These are phyloP conservation scores for Lithophane socia DNA, from an alignment of 2,888 invertebrate species.

Conservation along the genomic window DNA sequence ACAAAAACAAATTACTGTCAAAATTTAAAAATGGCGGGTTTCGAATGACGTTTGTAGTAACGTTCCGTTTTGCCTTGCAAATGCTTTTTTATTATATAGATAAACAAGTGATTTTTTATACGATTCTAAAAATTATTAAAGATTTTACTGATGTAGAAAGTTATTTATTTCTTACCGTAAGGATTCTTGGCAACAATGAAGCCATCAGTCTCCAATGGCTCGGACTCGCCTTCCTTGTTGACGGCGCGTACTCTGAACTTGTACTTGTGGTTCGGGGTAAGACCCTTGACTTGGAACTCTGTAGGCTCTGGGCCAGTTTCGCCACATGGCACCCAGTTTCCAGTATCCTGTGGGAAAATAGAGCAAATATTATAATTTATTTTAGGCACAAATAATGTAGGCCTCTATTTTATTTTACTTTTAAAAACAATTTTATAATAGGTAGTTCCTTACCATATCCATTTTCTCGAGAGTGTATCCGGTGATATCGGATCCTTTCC, in stretches of 20 bases:
- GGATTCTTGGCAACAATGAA: constrained; percentile 98
- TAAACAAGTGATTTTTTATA: neutral
- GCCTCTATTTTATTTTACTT: no score
- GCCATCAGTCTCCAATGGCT: constrained; percentile 97
- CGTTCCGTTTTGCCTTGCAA: constrained; percentile 28
- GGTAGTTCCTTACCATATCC: constrained; percentile 92
- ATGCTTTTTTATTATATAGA: no score
- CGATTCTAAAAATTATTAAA: neutral
- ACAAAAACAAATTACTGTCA: constrained; percentile 63
- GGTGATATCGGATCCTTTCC: constrained; percentile 96
- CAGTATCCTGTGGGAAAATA: constrained; percentile 92
- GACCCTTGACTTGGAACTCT: constrained; percentile 95
- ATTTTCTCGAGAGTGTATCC: constrained; percentile 98
- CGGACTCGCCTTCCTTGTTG: constrained; percentile 99
- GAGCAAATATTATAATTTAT: neutral
- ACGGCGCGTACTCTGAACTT: constrained; percentile 99
- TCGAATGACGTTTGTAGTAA: constrained; percentile 5
- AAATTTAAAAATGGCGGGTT: constrained; percentile 52
- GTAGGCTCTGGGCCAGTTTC: constrained; percentile 96
- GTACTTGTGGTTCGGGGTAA: constrained; percentile 99
- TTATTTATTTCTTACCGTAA: constrained; percentile 92
- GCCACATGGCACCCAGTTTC: constrained; percentile 98
- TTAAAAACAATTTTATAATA: neutral
- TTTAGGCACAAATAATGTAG: no score
- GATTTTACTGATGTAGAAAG: neutral